These are phyloP conservation scores for Lophotriccus pileatus DNA, from an alignment of 2,797 vertebrate genomes.

Conservation along the genomic window DNA sequence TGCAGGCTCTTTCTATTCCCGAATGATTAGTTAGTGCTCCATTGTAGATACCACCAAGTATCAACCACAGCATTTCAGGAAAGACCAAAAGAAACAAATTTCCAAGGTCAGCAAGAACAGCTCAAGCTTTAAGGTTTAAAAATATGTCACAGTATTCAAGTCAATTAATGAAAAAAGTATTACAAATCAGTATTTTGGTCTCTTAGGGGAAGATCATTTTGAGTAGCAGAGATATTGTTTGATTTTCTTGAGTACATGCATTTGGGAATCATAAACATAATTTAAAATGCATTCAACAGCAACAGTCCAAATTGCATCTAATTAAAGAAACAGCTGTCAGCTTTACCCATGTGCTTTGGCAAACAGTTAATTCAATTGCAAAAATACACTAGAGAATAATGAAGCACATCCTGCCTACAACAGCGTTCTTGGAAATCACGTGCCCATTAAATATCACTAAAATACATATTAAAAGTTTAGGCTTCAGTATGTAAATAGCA, in stretches of 20 bases:
- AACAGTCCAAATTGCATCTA: slow-evolving; percentile 47
- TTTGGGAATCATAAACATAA: slow-evolving; percentile 67
- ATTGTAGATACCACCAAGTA: background rate
- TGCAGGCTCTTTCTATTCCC: background rate
- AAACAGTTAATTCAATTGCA: slow-evolving; percentile 60
- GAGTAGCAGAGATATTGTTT: slow-evolving; percentile 54
- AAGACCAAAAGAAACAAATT: background rate
- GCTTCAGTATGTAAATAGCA: slow-evolving; percentile 43
- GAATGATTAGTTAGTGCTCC: background rate
- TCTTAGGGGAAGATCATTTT: slow-evolving; percentile 19
- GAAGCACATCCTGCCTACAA: slow-evolving; percentile 19
- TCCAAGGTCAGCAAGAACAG: background rate
- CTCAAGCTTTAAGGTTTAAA: background rate
- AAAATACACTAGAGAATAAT: slow-evolving; percentile 48
- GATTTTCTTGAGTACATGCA: slow-evolving; percentile 49
- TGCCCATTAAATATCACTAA: slow-evolving; percentile 28
- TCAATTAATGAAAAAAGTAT: slow-evolving; percentile 6
- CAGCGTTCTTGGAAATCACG: slow-evolving; percentile 12
- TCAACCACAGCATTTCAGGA: background rate
- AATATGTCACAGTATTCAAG: background rate
- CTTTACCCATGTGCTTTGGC: slow-evolving; percentile 47
- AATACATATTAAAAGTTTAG: slow-evolving; percentile 60
- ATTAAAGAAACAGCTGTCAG: slow-evolving; percentile 58
- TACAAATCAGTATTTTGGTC: slow-evolving; percentile 54
- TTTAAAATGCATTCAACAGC: slow-evolving; percentile 69